Evolutionary conservation across 2,113 vertebrate genomes (phyloP), one percentile per base, ranked within the genome.

Genomic region (Daphoenositta chrysoptera): DNA sequence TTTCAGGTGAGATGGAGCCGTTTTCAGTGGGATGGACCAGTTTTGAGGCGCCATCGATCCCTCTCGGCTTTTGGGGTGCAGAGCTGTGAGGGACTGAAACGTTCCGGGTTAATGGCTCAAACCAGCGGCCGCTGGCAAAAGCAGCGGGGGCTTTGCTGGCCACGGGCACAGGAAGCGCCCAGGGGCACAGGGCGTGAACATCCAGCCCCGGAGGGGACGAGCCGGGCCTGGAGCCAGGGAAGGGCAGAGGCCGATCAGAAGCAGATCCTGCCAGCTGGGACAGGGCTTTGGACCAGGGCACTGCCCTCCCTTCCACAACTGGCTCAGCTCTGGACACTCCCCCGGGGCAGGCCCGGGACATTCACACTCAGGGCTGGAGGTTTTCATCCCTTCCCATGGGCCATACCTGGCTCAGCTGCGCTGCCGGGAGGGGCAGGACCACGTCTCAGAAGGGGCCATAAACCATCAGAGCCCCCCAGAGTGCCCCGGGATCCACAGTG

Each of bases 71-170:
- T 53, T 53, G 51, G 51, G 51, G 28, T 30, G 27, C 50, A 30
- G 50, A 53, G 54, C 64, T 71, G 20, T 11, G 65, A 71, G 30
- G 30, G 30, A 17, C 23, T 1, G 2, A 5, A 39, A 17, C 5
- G 30, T 11, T 17, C 15, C 1, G 0, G 24, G 19, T 20, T 4
- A 7, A 4, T 9, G 56, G 47, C 65, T 40, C 73, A 53, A 30
- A 39, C 4, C 28, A 7, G 0, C 13, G 47, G 24, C 39, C 73
- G 53, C 0, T 4, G 39, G 54, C 54, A 19, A 23, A 23, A 23
- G 15, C 33, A 33, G 33, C 4, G 0, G 7, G 18, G 30, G 4
- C n/a, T 50, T 6, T 26, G 31, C 20, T 79, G 75, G 56, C 56
- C 65, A 11, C 2, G 40, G 56, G 73, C 58, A n/a, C 9, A 11